Conservation (phyloP, 2,797 vertebrate species). For the Sebastes kiyomatsui region DNA sequence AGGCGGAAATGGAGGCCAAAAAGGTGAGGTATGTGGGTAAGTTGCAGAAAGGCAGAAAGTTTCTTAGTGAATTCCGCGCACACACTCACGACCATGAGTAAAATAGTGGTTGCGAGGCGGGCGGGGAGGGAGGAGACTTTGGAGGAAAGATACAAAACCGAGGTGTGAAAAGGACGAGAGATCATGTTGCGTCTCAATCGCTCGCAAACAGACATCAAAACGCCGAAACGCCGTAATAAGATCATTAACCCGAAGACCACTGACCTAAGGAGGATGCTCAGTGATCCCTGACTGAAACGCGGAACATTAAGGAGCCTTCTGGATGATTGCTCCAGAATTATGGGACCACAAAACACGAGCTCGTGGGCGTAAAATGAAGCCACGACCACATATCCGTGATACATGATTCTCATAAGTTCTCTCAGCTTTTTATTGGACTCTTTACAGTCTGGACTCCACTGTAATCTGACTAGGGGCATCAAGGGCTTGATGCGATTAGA, state of each 20-base stretch:
- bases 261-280: conserved; percentile 65
- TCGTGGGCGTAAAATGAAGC: conserved; percentile 61
- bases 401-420: conserved; percentile 66
- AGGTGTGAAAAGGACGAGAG: conserved; percentile 21
- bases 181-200: conserved; percentile 13
- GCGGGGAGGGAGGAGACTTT: not conserved
- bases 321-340: conserved; percentile 65
- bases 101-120: not conserved
- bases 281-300: conserved; percentile 52
- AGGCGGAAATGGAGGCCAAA: conserved; percentile 63
- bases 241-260: conserved; percentile 67
- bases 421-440: conserved; percentile 62
- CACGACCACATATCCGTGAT: conserved; percentile 41
- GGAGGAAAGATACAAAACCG: not conserved
- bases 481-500: conserved; percentile 59
- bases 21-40: conserved; percentile 64
- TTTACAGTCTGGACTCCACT: conserved; percentile 51
- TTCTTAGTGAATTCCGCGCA: conserved; percentile 9
- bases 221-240: conserved; percentile 51
- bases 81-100: not conserved
- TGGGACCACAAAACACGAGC: conserved; percentile 48
- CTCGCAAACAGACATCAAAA: conserved; percentile 39
- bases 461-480: conserved; percentile 63
- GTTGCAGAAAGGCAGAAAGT: conserved; percentile 60
- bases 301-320: conserved; percentile 61